Conservation (phyloP, 2,113 vertebrate species). For the Hemichromis elongatus region DNA sequence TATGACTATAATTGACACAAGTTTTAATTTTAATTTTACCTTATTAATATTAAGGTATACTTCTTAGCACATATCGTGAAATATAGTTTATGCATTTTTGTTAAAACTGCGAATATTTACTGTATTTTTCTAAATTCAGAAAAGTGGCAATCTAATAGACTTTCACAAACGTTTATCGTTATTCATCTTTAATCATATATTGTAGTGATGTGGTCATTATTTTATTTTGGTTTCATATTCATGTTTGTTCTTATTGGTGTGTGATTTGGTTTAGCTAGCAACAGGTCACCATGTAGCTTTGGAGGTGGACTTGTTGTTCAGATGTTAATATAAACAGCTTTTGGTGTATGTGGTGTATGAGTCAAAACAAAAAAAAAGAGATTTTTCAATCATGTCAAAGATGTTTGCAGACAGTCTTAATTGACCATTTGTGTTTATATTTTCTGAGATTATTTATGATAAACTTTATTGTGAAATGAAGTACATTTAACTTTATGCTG, state of each 20-base stretch:
- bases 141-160: neutral
- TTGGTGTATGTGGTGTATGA: neutral
- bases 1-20: neutral
- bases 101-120: neutral
- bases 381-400: neutral
- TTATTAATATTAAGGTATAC: neutral
- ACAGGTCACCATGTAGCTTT: neutral
- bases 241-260: neutral
- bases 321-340: neutral
- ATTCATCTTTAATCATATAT: neutral
- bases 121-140: neutral
- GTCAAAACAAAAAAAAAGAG: neutral
- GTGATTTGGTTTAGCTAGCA: neutral
- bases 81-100: neutral
- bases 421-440: neutral
- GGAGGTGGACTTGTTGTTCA: neutral
- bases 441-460: neutral
- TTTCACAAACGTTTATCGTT: neutral
- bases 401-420: neutral
- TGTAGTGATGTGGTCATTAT: neutral
- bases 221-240: neutral
- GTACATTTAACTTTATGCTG: neutral
- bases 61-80: neutral
- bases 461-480: neutral
- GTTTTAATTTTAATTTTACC: neutral